Conservation (phyloP, 1,140 invertebrate species). For the Halesus radiatus region DNA sequence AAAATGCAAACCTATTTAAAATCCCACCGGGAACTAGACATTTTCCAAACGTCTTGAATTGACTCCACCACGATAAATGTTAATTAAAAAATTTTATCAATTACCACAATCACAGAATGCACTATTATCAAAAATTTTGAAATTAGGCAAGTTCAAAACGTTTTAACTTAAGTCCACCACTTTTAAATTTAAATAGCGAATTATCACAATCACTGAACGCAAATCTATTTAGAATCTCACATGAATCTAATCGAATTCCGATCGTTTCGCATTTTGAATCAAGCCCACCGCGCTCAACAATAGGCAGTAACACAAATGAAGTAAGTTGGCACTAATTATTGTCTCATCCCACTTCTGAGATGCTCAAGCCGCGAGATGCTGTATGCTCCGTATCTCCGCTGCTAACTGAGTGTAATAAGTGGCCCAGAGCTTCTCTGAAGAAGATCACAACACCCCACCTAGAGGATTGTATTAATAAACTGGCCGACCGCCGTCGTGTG, state of each 20-base stretch:
- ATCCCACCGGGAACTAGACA: too few species aligned
- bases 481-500: constrained; percentile 17
- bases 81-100: too few species aligned
- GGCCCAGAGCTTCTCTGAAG: neutral
- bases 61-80: too few species aligned
- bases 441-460: constrained; percentile 30
- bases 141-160: too few species aligned
- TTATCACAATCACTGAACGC: too few species aligned
- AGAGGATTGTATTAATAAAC: constrained; percentile 43
- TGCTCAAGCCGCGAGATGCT: neutral
- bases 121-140: too few species aligned
- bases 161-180: too few species aligned
- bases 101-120: too few species aligned
- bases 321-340: neutral
- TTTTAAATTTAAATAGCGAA: too few species aligned
- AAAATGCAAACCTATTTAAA: too few species aligned
- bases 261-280: neutral
- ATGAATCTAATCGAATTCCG: neutral
- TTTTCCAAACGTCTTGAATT: too few species aligned
- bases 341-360: neutral
- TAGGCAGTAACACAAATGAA: neutral
- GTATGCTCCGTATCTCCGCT: neutral
- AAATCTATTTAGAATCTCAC: neutral
- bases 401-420: neutral
- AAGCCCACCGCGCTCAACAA: neutral